Evolutionary conservation across 2,888 invertebrate species (phyloP), one percentile per base, ranked within the genome.

Genomic region (Dromius quadrimaculatus): DNA sequence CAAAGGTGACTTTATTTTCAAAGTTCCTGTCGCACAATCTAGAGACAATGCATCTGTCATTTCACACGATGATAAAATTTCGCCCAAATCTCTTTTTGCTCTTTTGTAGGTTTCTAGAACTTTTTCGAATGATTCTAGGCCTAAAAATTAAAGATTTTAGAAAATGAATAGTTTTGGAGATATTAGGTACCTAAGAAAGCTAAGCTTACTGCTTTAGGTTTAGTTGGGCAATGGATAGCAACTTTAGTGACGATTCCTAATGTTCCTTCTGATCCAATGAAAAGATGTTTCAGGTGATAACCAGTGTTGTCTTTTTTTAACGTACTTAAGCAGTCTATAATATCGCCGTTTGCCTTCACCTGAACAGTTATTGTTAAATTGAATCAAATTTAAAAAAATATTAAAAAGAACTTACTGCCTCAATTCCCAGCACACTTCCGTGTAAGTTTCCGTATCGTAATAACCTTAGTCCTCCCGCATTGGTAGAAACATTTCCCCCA

Each of bases 281-380:
- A 98, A 72, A 98, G 83, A 82, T 99, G 97, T 79, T 97, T 97
- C 76, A 98, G 83, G 80, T 98, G 97, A 80, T 96, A 97, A 0
- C 98, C 98, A 0, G 98, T 98, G 81, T 99, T 99, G 81, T 99
- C 98, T 81, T 99, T 99, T 79, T 95, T 92, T 76, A 98, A 85
- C 0, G 91, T 87, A 71, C 90, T 92, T 80, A 98, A 86, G 71
- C 94, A 90, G 80, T 98, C 92, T 23, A 99, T 81, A 0, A 98
- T 82, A 63, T 92, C 88, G 0, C 97, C 97, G 79, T 93, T 89
- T 0, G 96, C 93, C 81, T 90, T 87, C 5, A 94, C 93, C 93
- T 93, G 13, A 43, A 43, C 43, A 11, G 5, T 6, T 32, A 1
- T n/a, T 36, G 45, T 22, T 57, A 65, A 34, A 47, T 23, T 22